Percentiles rank a stretch among this genome's conserved stretches.
Conservation (phyloP, 2,113 vertebrate species). For the Pelvicachromis taeniatus region DNA sequence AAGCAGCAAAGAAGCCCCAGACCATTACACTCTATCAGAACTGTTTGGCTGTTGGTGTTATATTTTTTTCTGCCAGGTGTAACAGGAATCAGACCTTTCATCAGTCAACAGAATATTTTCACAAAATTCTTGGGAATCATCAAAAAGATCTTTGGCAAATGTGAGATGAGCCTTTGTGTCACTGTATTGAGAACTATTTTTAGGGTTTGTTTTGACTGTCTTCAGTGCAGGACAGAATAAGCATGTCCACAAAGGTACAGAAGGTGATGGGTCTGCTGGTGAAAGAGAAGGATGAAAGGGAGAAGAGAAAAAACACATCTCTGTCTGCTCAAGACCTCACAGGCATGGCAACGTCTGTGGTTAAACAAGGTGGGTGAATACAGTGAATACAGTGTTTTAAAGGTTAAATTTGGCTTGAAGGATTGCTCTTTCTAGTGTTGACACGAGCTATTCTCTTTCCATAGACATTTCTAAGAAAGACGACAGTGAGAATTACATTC, state of each 20-base stretch:
- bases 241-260: neutral
- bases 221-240: neutral
- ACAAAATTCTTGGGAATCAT: neutral
- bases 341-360: neutral
- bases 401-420: neutral
- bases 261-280: neutral
- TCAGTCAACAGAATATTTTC: neutral
- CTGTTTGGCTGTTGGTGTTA: neutral
- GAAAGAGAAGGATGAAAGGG: neutral
- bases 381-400: neutral
- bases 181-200: neutral
- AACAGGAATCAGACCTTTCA: neutral
- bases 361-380: neutral
- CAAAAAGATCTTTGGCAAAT: neutral
- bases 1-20: neutral
- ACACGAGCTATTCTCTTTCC: neutral
- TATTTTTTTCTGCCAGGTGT: neutral
- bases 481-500: neutral
- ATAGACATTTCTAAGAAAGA: neutral
- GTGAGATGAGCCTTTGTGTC: too few relatives aligned
- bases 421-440: neutral
- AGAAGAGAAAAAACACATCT: neutral
- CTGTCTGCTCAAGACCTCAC: neutral
- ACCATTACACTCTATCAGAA: neutral
- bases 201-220: neutral